These are phyloP conservation scores for Sebastes steindachneri DNA, from an alignment of 2,797 vertebrate genomes.

Conservation along the genomic window DNA sequence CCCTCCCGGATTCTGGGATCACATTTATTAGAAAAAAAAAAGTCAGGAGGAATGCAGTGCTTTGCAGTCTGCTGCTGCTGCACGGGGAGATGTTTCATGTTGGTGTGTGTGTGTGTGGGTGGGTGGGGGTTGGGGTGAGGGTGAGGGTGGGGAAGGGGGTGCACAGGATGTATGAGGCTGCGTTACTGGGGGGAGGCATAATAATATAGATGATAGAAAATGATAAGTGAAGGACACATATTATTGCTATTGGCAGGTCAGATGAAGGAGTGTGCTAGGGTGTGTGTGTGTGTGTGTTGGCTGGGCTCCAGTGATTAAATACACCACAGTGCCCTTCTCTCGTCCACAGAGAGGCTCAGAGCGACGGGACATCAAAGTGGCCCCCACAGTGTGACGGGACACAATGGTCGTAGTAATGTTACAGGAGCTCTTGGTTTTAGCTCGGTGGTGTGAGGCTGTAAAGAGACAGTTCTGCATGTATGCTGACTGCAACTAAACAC, in stretches of 20 bases:
- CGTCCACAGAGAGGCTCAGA: conserved; percentile 29
- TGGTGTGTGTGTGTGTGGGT: conserved; percentile 26
- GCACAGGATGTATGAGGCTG: conserved; percentile 58
- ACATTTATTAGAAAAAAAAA: conserved; percentile 79
- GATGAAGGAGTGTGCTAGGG: conserved; percentile 56
- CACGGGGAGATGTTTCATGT: conserved; percentile 67
- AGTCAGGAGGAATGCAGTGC: conserved; percentile 74
- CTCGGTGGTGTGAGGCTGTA: conserved; percentile 9
- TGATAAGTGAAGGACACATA: conserved; percentile 80
- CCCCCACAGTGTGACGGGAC: conserved; percentile 15
- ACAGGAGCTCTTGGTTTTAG: conserved; percentile 38
- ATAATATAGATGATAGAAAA: conserved; percentile 77
- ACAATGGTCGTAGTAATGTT: conserved; percentile 1
- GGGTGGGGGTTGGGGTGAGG: conserved; percentile 9
- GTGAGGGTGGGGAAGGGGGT: conserved; percentile 18
- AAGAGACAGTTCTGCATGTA: conserved; percentile 19
- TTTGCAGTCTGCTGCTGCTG: conserved; percentile 76
- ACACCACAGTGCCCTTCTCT: conserved; percentile 55
- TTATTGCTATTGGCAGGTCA: conserved; percentile 80
- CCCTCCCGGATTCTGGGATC: conserved; percentile 77
- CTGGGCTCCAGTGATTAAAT: conserved; percentile 67
- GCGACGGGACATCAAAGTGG: conserved; percentile 57
- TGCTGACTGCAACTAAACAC: conserved; percentile 26
- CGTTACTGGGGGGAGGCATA: conserved; percentile 40
- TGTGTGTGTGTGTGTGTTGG: conserved; percentile 51